Evolutionary conservation across 64 coral and sea anemone species (phyloP), one percentile per base, ranked within the genome.

Genomic region (Astreopora myriophthalma): DNA sequence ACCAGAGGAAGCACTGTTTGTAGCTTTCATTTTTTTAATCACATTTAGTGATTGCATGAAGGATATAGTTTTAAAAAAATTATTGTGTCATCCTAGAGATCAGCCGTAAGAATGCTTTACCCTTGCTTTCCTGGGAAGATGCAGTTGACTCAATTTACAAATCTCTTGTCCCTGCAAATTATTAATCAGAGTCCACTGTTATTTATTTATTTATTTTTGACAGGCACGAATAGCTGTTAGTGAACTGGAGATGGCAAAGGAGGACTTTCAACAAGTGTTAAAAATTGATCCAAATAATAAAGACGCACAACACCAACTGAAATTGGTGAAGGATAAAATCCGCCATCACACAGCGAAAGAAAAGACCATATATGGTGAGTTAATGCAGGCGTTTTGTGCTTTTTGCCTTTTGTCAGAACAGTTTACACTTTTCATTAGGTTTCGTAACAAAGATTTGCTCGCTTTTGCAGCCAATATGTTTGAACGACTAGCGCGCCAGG

Each of bases 281-380:
- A 28, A 86, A 75, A 23, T 96, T 36, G 91, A 96, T 20, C 95
- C 95, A 64, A 79, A 35, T 3, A 96, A 96, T 65, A 80, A 81
- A 51, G 95, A 96, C 69, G 91, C 87, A 5, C 40, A 85, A 1
- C 80, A 96, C 73, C 95, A 96, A 44, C 75, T 96, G 11, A 63
- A 68, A 8, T 48, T 87, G 19, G 87, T 96, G 11, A 96, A 94
- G 51, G 57, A 90, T 4, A 96, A 86, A 37, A 82, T 96, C 19
- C 93, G 86, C 24, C 66, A 44, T 5, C 75, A 93, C 79, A 66
- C 85, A 27, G 48, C 73, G 2, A 92, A 90, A n/a, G 91, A 96
- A 26, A 92, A 89, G 28, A 70, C 89, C 60, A 93, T 94, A 20
- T 96, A 90, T 75, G 90, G 95, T 96, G 37, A 94, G 95, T 35